Base-by-base conservation (phyloP, 2,113 vertebrate species). In the Ceuthmochares aereus region DNA sequence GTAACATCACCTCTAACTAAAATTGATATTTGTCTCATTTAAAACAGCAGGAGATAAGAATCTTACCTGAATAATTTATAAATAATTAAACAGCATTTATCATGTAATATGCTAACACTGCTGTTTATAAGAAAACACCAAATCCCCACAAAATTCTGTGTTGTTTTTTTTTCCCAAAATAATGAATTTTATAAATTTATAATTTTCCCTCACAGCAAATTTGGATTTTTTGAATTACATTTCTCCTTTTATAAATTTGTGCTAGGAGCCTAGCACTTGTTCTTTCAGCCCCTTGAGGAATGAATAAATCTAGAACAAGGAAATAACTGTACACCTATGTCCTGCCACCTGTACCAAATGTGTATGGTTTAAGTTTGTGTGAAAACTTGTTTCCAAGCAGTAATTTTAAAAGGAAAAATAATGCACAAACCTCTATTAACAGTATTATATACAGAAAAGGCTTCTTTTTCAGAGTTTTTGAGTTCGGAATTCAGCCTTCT, bases 31-130 rank as follows among this genome's bases (percentile, higher is more conserved):
- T 72, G 26, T 55, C 40, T 91, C 17, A 12, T 92, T 91, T 23
- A 34, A 86, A 78, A 66, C 29, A 52, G 0, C 6, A 58, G 22
- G 32, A 86, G 20, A 25, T 51, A 86, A 85, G 55, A 73, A 55
- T 64, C 4, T 26, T 91, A 14, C 22, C 64, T 88, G 55, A 92
- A 95, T 94, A 96, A 90, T 88, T 90, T 92, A 93, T 42, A 72
- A 40, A 63, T 62, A 12, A 84, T 94, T 77, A 90, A 94, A 86
- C 23, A 67, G 14, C 21, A 75, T 63, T 67, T 64, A 63, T 83
- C 1, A 54, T 43, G 29, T 74, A 70, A 84, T 90, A 84, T 52
- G 7, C 17, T 77, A 87, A 62, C 34, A 36, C 7, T 92, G 27
- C 56, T 68, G 16, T 14, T 32, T 64, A 20, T 43, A 17, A 90